These are phyloP conservation scores for Alectura lathami DNA, from an alignment of 2,113 vertebrate genomes.

Conservation along the genomic window DNA sequence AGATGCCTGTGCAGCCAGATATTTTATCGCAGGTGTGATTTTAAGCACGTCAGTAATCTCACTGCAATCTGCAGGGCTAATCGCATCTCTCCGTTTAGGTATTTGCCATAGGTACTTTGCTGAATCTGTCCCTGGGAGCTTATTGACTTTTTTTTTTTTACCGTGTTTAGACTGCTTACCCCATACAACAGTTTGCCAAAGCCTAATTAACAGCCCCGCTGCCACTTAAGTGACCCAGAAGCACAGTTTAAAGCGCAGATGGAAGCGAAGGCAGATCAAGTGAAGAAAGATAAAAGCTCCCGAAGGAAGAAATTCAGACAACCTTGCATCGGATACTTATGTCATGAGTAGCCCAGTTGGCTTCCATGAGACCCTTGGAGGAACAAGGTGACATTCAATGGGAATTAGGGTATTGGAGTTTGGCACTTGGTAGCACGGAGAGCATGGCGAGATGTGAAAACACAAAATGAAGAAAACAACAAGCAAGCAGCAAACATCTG, in stretches of 20 bases:
- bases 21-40: background rate
- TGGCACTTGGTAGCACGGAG: background rate
- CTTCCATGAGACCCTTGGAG: background rate
- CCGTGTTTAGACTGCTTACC: background rate
- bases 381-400: background rate
- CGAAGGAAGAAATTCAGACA: background rate
- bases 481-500: background rate
- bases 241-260: background rate
- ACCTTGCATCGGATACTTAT: background rate
- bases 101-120: background rate
- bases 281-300: background rate
- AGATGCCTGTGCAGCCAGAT: background rate
- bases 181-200: background rate
- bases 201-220: background rate
- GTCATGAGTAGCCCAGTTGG: background rate
- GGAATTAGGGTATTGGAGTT: background rate
- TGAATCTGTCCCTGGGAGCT: background rate
- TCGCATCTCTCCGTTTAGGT: background rate
- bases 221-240: slow-evolving; percentile 8
- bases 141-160: background rate
- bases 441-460: background rate
- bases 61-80: background rate
- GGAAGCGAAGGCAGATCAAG: background rate
- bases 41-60: background rate
- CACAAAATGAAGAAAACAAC: background rate